A percentile compares a stretch with the other conserved stretches of the same genome.
Evolutionary conservation across 1,140 invertebrate species (phyloP).

Genomic region (Samia ricini): DNA sequence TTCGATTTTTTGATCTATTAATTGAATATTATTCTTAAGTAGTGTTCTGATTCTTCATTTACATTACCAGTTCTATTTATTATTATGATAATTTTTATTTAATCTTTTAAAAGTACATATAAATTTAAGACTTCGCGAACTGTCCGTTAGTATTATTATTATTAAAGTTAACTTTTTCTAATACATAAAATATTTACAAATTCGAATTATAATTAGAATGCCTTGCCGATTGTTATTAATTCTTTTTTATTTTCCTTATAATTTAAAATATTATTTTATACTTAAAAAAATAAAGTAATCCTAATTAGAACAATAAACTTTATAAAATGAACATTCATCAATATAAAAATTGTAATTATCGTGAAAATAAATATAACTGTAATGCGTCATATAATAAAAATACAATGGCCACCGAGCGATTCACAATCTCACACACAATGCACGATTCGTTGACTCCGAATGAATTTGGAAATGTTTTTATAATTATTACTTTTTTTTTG

Average conservation of each 20-base stretch:
- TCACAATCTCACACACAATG: slow-evolving; percentile 25
- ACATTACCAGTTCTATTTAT: neutral
- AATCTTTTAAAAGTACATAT: no score
- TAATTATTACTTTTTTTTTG: slow-evolving; percentile 36
- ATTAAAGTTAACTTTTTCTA: no score
- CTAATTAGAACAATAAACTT: neutral
- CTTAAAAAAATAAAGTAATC: no score
- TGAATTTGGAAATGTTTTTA: slow-evolving; percentile 61
- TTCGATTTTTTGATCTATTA: neutral
- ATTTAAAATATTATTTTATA: no score
- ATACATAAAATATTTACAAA: no score
- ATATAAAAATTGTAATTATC: slow-evolving; percentile 26
- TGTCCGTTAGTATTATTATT: no score
- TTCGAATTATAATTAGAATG: no score
- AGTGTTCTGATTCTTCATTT: neutral
- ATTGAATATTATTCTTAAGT: neutral
- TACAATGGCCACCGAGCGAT: slow-evolving; percentile 24
- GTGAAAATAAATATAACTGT: slow-evolving; percentile 22
- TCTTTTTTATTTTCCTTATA: no score
- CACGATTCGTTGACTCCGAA: slow-evolving; percentile 44
- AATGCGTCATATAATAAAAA: slow-evolving; percentile 29
- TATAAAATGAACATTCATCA: slow-evolving; percentile 18
- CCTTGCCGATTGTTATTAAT: no score
- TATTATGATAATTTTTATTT: neutral
- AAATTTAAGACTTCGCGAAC: no score